phyloP scores from a whole-genome alignment of 2,888 invertebrate species.

The Noctua comes region DNA sequence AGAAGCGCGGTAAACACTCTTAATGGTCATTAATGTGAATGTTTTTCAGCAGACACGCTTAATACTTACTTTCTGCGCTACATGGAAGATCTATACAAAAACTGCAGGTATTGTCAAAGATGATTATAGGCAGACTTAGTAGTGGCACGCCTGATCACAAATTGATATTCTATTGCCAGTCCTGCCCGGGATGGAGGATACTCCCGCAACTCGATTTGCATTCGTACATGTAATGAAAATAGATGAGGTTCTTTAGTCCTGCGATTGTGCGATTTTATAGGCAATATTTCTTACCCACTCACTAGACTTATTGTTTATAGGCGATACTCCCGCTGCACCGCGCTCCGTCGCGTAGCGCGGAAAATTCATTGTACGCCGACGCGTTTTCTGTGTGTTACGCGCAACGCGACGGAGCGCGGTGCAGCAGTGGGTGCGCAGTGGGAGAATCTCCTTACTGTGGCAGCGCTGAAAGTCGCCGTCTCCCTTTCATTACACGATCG shows the following conservation, averaged over 20 bases:
- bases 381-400: too few species aligned
- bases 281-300: neutral
- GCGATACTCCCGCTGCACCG: too few species aligned
- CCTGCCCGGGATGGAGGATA: constrained; percentile 66
- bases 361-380: too few species aligned
- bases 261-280: constrained; percentile 58
- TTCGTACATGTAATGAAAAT: constrained; percentile 65
- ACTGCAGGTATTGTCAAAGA: constrained; percentile 12
- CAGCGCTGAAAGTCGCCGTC: neutral
- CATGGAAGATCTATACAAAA: neutral
- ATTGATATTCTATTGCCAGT: constrained; percentile 73
- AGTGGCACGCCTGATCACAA: constrained; percentile 67
- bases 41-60: too few species aligned
- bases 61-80: neutral
- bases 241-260: constrained; percentile 42
- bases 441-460: neutral
- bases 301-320: neutral
- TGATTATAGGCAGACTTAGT: constrained; percentile 40
- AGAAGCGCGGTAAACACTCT: too few species aligned
- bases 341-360: too few species aligned
- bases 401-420: too few species aligned
- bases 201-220: constrained; percentile 69
- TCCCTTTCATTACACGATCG: constrained; percentile 20
- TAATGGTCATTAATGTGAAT: too few species aligned
- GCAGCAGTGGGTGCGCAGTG: too few species aligned